phyloP scores from a whole-genome alignment of 2,888 invertebrate genomes.

The Brachynemurus nebulosus region DNA sequence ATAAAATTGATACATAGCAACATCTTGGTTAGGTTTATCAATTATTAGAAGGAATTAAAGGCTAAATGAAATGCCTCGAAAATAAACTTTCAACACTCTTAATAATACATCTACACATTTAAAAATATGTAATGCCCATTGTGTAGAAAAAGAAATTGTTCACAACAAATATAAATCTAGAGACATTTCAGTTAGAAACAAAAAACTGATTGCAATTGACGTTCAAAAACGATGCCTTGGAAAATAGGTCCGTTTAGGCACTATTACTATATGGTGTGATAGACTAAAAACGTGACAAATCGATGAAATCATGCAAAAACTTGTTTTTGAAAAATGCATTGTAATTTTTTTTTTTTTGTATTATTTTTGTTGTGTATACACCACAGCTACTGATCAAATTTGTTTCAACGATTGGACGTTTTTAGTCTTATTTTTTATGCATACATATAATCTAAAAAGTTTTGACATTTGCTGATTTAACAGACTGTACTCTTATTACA shows the following conservation, averaged over 20 bases:
- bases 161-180: not conserved
- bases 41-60: not conserved
- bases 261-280: conserved; percentile 21
- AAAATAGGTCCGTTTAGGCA: conserved; percentile 24
- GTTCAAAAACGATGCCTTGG: not conserved
- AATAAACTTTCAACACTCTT: not conserved
- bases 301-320: too few relatives aligned
- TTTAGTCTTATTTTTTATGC: too few relatives aligned
- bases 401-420: too few relatives aligned
- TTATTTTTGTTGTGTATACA: not conserved
- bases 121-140: conserved; percentile 8
- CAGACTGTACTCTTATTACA: too few relatives aligned
- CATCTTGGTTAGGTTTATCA: too few relatives aligned
- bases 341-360: too few relatives aligned
- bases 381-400: not conserved
- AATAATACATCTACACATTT: conserved; percentile 3
- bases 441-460: too few relatives aligned
- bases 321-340: too few relatives aligned
- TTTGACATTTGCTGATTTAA: too few relatives aligned
- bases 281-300: too few relatives aligned
- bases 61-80: conserved; percentile 5
- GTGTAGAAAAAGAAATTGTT: not conserved
- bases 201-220: not conserved
- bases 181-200: conserved; percentile 1
- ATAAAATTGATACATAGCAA: not conserved